Base-by-base conservation (phyloP, 2,888 invertebrate genomes). In the Callosobruchus maculatus region DNA sequence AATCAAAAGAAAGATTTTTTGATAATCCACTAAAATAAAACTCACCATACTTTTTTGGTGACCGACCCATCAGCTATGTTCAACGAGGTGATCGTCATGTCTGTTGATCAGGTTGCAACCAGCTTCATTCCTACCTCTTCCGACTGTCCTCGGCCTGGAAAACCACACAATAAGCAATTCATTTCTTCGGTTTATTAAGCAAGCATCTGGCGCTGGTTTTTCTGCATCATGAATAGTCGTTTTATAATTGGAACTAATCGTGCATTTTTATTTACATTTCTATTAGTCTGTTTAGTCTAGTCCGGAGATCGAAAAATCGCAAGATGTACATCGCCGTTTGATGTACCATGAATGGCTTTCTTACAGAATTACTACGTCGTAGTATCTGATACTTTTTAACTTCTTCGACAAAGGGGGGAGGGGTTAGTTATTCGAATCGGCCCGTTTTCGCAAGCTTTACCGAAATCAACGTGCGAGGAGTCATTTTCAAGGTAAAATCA, bases 11-110 rank as follows among this genome's bases (percentile, higher is more conserved):
- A n/a, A n/a, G n/a, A n/a, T n/a, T n/a, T n/a, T n/a, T n/a, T n/a
- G n/a, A n/a, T n/a, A n/a, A n/a, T n/a, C n/a, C n/a, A 67, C 3
- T 67, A 21, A 74, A 74, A 74, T 68, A 75, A n/a, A 74, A 82
- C 83, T 82, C 75, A 83, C 83, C 78, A 76, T 76, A 80, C 75
- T 70, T 77, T 81, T 76, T 82, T 78, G 74, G 81, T 81, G 66
- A 84, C 82, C 22, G 82, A 82, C 20, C 84, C 85, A 75, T 85
- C 84, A 21, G 80, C 80, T 69, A 85, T 83, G 74, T 84, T 82
- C 70, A 85, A 79, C 30, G 85, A 84, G 22, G 83, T 84, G 26
- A 84, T 83, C 73, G 84, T 82, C 84, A 84, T 84, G 70, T 13
- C 18, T 49, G 49, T 49, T 49, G 49, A 49, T 49, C 13, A 49